These are phyloP conservation scores for Trachelus tabidus DNA, from an alignment of 2,888 invertebrate species.

Conservation along the genomic window DNA sequence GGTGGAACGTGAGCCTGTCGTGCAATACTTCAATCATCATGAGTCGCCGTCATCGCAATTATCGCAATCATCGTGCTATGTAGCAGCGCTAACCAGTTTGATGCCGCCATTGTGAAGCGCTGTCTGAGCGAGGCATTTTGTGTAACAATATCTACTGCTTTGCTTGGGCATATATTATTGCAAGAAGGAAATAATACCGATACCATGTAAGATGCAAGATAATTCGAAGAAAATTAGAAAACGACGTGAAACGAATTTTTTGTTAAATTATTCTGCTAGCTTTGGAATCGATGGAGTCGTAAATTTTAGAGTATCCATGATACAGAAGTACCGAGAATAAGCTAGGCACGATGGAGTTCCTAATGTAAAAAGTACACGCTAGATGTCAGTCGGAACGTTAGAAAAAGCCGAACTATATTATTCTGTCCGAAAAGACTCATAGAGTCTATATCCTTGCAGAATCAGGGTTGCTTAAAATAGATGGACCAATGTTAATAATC, in stretches of 20 bases:
- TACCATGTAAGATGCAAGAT: not conserved
- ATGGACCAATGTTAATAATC: not conserved
- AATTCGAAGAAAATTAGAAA: not conserved
- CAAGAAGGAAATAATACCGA: not conserved
- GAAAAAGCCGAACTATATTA: not conserved
- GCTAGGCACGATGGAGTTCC: not conserved
- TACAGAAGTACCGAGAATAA: not conserved
- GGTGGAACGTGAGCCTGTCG: not conserved
- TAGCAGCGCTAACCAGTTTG: conserved; percentile 8
- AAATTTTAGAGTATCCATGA: not conserved
- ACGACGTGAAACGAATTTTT: not conserved
- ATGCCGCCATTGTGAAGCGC: conserved; percentile 27
- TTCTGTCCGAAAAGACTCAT: not conserved
- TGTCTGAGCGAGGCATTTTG: not conserved
- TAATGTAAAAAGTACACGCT: not conserved
- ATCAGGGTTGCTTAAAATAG: not conserved
- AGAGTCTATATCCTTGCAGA: not conserved
- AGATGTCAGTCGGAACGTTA: not conserved
- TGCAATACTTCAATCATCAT: not conserved
- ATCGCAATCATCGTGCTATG: not conserved
- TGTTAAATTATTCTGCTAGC: not conserved
- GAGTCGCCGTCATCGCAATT: not conserved
- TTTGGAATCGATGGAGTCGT: not conserved
- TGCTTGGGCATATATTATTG: not conserved
- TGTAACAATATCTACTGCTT: not conserved